These are phyloP conservation scores for Poeciliopsis paucimaculata DNA, from an alignment of 2,797 vertebrate genomes.

Conservation along the genomic window DNA sequence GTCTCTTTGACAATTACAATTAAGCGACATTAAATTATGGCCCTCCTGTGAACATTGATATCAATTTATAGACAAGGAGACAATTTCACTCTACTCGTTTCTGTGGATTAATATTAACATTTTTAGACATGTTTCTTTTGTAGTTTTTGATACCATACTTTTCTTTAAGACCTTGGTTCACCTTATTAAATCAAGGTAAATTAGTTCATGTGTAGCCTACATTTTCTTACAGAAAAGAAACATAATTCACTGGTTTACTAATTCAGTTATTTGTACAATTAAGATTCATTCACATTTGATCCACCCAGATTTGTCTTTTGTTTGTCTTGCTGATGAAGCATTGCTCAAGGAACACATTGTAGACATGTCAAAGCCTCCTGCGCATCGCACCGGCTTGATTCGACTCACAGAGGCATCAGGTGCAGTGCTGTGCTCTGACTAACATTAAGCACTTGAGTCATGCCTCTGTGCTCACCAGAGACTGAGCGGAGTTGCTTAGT, in stretches of 20 bases:
- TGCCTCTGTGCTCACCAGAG: conserved; percentile 39
- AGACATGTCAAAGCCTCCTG: conserved; percentile 12
- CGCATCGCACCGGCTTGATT: conserved; percentile 25
- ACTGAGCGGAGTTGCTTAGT: conserved; percentile 40
- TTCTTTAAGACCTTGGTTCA: not conserved
- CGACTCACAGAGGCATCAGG: conserved; percentile 54
- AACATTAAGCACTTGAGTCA: conserved; percentile 53
- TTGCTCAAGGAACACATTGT: conserved; percentile 1
- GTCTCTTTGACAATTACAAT: not conserved
- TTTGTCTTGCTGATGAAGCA: not conserved
- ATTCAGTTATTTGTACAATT: not conserved
- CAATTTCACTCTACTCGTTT: not conserved
- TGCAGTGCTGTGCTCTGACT: conserved; percentile 44
- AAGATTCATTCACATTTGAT: not conserved
- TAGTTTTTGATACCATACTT: not conserved
- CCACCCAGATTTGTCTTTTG: not conserved
- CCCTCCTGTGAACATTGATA: not conserved
- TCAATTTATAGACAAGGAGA: not conserved
- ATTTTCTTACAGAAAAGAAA: not conserved
- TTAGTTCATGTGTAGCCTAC: not conserved
- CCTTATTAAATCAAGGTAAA: not conserved
- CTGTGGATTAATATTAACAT: not conserved
- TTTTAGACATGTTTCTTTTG: not conserved
- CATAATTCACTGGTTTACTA: not conserved
- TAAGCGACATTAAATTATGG: not conserved